Evolutionary conservation across 1,140 invertebrate species (phyloP), one percentile per base, ranked within the genome.

Genomic region (Drosophila parabipectinata): DNA sequence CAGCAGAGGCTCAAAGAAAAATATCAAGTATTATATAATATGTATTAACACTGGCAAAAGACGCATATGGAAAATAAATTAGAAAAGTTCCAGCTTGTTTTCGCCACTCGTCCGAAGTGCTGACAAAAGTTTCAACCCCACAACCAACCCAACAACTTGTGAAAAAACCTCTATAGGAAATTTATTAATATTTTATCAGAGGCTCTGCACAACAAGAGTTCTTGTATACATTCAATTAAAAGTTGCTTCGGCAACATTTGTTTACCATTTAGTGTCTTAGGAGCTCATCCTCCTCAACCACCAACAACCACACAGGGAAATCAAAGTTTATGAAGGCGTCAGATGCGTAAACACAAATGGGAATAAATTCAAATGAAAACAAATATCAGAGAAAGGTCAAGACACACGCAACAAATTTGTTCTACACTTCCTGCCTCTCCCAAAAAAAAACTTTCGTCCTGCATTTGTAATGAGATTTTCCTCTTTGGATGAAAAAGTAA

Each of bases 11-110:
- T 24, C 54, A 79, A 83, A 83, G 80, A 84, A 84, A 79, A 85
- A 84, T 64, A 84, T 66, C 78, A 85, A 82, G 74, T 84, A 84
- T 84, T 84, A 77, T 83, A 76, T 76, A 83, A 83, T 84, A 79
- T 83, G 80, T 79, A 83, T 79, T 79, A 84, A 69, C 76, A 84
- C 72, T 57, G 56, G 50, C 64, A 53, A 26, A 32, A 55, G 54
- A 78, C 60, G 75, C 66, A 69, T 76, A 83, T 75, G 66, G 76
- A 59, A 84, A 84, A 84, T 84, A 84, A 84, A 84, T 84, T 84
- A 84, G 80, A 84, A 84, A 84, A 84, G 80, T 84, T 84, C 67
- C 39, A 73, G 80, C 53, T 72, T 64, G 52, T 52, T 73, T 72
- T 67, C 56, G 56, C 45, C 41, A 37, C 39, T 24, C 41, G 8